A percentile compares a stretch with the other conserved stretches of the same genome.
These are phyloP conservation scores for Operophtera brumata DNA, from an alignment of 2,888 invertebrate genomes.

Conservation along the genomic window DNA sequence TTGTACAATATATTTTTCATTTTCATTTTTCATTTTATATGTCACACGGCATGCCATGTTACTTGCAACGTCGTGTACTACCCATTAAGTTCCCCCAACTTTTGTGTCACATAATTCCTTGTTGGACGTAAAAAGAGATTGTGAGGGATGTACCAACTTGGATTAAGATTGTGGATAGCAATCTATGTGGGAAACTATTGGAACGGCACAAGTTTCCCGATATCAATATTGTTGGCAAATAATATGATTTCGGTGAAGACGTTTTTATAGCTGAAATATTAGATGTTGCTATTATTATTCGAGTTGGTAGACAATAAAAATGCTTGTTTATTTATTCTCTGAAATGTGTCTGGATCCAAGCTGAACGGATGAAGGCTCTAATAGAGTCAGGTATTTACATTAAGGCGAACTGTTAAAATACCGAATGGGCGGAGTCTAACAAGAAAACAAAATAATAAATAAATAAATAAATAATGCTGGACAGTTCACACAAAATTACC, in stretches of 20 bases:
- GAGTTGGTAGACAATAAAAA: no score
- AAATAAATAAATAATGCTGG: no score
- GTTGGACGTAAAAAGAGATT: slow-evolving; percentile 17
- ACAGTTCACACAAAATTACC: no score
- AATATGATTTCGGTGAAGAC: not conserved
- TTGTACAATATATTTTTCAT: no score
- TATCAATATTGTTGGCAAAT: slow-evolving; percentile 2
- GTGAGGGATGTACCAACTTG: slow-evolving; percentile 6
- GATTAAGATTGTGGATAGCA: not conserved
- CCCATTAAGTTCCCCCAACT: slow-evolving; percentile 6
- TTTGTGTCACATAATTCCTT: slow-evolving; percentile 23
- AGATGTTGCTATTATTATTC: not conserved
- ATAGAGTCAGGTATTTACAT: no score
- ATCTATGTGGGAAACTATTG: not conserved
- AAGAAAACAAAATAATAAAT: no score
- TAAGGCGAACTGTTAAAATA: no score
- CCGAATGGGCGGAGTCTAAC: no score
- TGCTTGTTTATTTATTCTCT: no score
- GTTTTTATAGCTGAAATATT: not conserved
- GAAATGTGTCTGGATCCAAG: no score
- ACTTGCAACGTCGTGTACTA: not conserved
- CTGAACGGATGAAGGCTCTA: no score
- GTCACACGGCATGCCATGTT: not conserved
- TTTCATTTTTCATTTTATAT: no score
- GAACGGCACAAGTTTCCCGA: not conserved